phyloP scores from a whole-genome alignment of 2,797 vertebrate genomes.

The Enteromius mattozi region DNA sequence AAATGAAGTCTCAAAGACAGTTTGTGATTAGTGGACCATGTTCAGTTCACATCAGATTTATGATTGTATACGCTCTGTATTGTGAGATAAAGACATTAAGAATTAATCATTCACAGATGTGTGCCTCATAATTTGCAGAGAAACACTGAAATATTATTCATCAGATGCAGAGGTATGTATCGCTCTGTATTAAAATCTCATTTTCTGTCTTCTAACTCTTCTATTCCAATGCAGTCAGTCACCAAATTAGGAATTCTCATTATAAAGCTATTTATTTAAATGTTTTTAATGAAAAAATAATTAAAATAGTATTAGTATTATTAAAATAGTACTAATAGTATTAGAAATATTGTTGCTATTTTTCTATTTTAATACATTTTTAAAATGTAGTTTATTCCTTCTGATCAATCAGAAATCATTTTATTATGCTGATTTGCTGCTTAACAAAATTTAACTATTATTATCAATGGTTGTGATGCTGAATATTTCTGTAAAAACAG shows the following conservation, averaged over 20 bases:
- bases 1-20: constrained; percentile 42
- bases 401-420: background rate
- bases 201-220: constrained; percentile 14
- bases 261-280: background rate
- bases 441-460: background rate
- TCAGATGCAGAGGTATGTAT: constrained; percentile 29
- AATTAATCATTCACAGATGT: constrained; percentile 39
- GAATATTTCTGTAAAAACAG: too few relatives aligned
- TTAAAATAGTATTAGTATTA: background rate
- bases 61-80: constrained; percentile 20
- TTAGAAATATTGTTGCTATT: background rate
- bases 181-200: background rate
- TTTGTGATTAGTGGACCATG: constrained; percentile 38
- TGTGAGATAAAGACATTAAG: constrained; percentile 38
- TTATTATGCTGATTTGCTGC: background rate
- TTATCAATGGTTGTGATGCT: background rate
- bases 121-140: constrained; percentile 30
- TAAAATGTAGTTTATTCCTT: background rate
- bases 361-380: background rate
- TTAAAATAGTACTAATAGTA: background rate
- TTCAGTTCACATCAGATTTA: constrained; percentile 33
- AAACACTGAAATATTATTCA: constrained; percentile 23
- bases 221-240: background rate
- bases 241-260: background rate
- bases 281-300: background rate